Conservation (phyloP, 2,113 vertebrate genomes). For the mouse (Mus musculus) region GRCm39 chr8:103333001-103333500, state of each 20-base stretch:
- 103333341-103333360: not conserved
- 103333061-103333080: not conserved
- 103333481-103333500: not conserved
- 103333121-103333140: not conserved
- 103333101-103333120: not conserved
- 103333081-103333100: too few species aligned
- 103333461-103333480: conserved; percentile 10
- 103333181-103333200: conserved; percentile 15
- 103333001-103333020: not conserved
- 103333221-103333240: not conserved
- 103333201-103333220: conserved; percentile 2
- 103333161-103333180: conserved; percentile 13
- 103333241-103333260: conserved; percentile 33
- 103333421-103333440: not conserved
- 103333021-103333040: not conserved
- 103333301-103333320: not conserved
- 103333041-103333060: not conserved
- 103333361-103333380: not conserved
- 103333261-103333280: not conserved
- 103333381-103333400: not conserved
- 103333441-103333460: not conserved
- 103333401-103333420: not conserved
- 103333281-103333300: not conserved
- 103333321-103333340: not conserved
- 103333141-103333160: not conserved